phyloP scores from a whole-genome alignment of 2,113 vertebrate species.

The Ploceus nigricollis region DNA sequence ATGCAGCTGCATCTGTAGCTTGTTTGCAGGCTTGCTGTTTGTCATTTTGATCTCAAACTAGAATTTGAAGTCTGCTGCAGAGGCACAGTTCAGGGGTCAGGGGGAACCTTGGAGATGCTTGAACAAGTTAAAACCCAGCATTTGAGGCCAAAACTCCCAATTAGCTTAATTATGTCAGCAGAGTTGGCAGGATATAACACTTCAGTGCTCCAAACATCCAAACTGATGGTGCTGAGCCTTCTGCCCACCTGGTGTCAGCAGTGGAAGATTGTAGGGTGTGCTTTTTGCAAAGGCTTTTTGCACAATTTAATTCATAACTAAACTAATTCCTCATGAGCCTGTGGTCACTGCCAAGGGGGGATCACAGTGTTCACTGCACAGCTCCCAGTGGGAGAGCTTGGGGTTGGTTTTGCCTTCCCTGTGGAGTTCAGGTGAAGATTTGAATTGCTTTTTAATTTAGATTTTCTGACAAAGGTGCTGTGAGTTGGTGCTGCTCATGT shows the following conservation, averaged over 20 bases:
- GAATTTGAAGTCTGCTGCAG: neutral
- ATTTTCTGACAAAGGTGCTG: neutral
- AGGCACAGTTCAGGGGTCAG: neutral
- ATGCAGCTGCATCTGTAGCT: neutral
- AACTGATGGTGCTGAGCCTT: neutral
- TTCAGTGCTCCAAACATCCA: neutral
- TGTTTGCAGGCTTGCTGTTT: neutral
- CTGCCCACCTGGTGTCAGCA: neutral
- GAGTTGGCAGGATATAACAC: neutral
- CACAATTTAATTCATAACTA: neutral
- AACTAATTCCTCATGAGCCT: fast-evolving
- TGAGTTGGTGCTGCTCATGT: neutral
- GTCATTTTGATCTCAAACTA: neutral
- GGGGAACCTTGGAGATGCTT: neutral
- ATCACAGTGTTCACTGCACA: neutral
- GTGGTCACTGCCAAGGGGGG: fast-evolving
- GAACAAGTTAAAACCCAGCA: fast-evolving
- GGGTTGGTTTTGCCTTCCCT: neutral
- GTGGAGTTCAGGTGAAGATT: neutral
- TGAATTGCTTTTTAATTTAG: fast-evolving
- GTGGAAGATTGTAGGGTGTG: neutral
- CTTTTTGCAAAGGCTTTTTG: neutral
- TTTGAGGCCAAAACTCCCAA: neutral
- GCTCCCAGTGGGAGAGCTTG: neutral
- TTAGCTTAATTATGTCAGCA: neutral